Conservation (phyloP, 1,140 invertebrate species). For the Protaetia brevitarsis region DNA sequence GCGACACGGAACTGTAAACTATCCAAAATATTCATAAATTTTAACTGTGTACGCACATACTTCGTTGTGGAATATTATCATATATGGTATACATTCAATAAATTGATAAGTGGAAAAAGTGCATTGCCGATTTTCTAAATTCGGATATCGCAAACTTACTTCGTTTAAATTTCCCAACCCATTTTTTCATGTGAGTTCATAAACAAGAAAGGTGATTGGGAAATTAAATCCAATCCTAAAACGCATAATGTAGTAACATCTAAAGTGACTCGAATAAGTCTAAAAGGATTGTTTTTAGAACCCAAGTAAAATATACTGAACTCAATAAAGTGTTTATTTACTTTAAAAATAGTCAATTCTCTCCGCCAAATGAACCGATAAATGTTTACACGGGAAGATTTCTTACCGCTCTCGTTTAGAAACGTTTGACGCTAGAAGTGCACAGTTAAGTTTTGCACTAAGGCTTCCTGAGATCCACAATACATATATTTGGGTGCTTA, state of each 20-base stretch:
- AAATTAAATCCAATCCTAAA: neutral
- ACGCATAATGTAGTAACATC: neutral
- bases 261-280: neutral
- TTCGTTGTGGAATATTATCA: slow-evolving; percentile 5
- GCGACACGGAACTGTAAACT: neutral
- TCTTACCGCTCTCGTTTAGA: neutral
- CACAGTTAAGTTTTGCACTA: neutral
- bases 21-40: neutral
- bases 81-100: neutral
- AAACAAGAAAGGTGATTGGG: no score
- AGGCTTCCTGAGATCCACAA: neutral
- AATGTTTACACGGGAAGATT: slow-evolving; percentile 3
- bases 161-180: no score
- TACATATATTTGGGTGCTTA: neutral
- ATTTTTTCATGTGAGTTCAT: no score
- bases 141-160: no score
- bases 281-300: neutral
- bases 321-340: neutral
- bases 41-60: no score
- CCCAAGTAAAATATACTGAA: neutral
- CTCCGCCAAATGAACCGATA: neutral
- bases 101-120: neutral
- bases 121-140: no score
- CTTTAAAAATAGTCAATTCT: neutral
- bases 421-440: neutral